These are phyloP conservation scores for Silvanus unidentatus DNA, from an alignment of 2,888 invertebrate genomes.

Conservation along the genomic window DNA sequence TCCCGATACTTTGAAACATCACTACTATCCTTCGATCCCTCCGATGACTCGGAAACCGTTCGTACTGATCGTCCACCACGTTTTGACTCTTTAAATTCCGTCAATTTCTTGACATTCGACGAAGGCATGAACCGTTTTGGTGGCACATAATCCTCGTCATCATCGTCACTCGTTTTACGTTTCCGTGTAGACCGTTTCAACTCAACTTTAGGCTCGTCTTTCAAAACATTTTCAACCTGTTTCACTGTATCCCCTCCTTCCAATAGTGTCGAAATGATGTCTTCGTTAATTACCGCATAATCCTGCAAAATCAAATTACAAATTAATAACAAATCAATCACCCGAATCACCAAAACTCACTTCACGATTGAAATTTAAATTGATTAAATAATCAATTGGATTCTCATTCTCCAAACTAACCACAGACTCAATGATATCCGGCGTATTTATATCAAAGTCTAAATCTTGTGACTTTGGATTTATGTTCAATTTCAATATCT, in stretches of 20 bases:
- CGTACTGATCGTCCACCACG: constrained; percentile 52
- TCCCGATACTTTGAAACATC: constrained; percentile 58
- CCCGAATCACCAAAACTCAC: not conserved
- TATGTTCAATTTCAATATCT: constrained; percentile 20
- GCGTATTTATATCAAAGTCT: constrained; percentile 33
- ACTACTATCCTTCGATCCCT: constrained; percentile 45
- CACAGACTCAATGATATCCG: constrained; percentile 45
- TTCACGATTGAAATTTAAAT: not conserved
- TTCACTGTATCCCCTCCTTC: no score
- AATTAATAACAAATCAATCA: not conserved
- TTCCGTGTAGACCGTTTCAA: not conserved
- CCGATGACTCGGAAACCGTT: constrained; percentile 43
- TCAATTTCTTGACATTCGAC: not conserved
- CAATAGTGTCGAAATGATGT: no score
- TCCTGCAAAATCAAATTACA: no score
- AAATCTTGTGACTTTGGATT: constrained; percentile 12
- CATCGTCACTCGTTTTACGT: constrained; percentile 21
- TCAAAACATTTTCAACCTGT: not conserved
- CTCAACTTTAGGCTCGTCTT: not conserved
- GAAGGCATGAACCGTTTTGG: constrained; percentile 17
- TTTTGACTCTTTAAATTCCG: constrained; percentile 7
- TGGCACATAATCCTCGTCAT: constrained; percentile 40
- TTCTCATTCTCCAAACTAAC: constrained; percentile 37
- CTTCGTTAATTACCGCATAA: no score
- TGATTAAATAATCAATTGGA: constrained; percentile 35